Base-by-base conservation (phyloP, 2,113 vertebrate genomes). In the Emydocephalus ijimae region DNA sequence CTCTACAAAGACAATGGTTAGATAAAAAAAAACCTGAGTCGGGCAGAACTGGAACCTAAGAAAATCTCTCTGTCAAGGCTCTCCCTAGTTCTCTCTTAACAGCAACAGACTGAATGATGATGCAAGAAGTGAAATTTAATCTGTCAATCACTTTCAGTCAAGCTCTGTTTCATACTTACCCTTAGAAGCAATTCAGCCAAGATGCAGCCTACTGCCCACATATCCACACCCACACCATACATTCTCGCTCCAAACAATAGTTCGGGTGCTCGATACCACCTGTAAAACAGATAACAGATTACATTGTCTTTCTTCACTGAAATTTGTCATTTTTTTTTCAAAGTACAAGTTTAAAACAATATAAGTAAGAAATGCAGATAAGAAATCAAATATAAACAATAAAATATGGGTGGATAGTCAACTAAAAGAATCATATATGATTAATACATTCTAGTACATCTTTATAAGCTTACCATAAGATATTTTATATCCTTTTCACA, bases 141-240 rank as follows among this genome's bases (percentile, higher is more conserved):
- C 23, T 54, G 59, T 39, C 61, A 89, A 26, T 10, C 81, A 86
- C 1, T 39, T 81, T 94, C 64, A 92, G 89, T 69, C 64, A n/a
- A 34, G 64, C 4, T 29, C 64, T 69, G 12, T 34, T 14, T n/a
- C 29, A 69, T 34, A 15, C 96, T 98, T 97, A 99, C 99, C 97
- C 99, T 97, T 52, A 99, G 98, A 5, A 99, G 98, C 87, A 99
- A 95, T 94, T 99, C 99, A 88, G 99, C 99, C 96, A 99, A 97
- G 96, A 99, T 99, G 96, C 99, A 99, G 91, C 99, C 99, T 88
- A 99, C 99, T 94, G 99, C 99, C 99, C 99, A 99, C 99, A 99
- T 99, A 96, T 99, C 99, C 3, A 99, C 99, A 64, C 99, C 99
- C 21, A 99, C 99, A 48, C 99, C 99, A 52, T 99, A 99, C 98